These are phyloP conservation scores for Triplophysa tibetana DNA, from an alignment of 2,113 vertebrate genomes.

Conservation along the genomic window DNA sequence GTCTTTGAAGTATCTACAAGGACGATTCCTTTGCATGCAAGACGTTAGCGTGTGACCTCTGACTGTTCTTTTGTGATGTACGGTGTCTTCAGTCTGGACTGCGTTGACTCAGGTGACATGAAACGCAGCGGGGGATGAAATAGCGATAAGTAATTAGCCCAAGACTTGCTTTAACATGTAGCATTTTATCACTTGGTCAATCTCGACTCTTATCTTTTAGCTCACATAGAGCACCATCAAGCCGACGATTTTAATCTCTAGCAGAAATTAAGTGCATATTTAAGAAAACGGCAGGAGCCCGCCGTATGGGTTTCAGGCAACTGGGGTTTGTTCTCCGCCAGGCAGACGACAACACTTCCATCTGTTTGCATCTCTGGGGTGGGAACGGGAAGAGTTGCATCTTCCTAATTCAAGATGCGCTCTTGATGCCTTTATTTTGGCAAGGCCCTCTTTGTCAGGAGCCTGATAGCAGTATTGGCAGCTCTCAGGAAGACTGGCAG, in stretches of 20 bases:
- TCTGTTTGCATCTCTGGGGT: slow-evolving; percentile 25
- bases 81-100: slow-evolving; percentile 28
- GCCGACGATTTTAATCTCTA: slow-evolving; percentile 60
- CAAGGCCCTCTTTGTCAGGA: slow-evolving; percentile 42
- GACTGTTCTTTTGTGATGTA: slow-evolving; percentile 46
- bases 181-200: slow-evolving; percentile 54
- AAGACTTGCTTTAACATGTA: slow-evolving; percentile 45
- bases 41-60: slow-evolving; percentile 37
- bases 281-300: slow-evolving; percentile 23
- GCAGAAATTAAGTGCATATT: slow-evolving; percentile 56
- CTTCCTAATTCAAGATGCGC: slow-evolving; percentile 53
- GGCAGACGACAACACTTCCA: slow-evolving; percentile 24
- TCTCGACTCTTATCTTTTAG: slow-evolving; percentile 58
- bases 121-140: slow-evolving; percentile 49
- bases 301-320: slow-evolving; percentile 30
- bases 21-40: slow-evolving; percentile 36
- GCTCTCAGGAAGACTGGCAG: slow-evolving; percentile 68
- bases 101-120: slow-evolving; percentile 42
- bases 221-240: slow-evolving; percentile 52
- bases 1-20: slow-evolving; percentile 22
- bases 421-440: slow-evolving; percentile 69
- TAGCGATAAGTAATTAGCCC: slow-evolving; percentile 56
- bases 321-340: slow-evolving; percentile 26
- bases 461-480: slow-evolving; percentile 65
- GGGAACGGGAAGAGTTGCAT: slow-evolving; percentile 11